Evolutionary conservation across 1,140 invertebrate genomes (phyloP).

Genomic region (Drosophila saltans): DNA sequence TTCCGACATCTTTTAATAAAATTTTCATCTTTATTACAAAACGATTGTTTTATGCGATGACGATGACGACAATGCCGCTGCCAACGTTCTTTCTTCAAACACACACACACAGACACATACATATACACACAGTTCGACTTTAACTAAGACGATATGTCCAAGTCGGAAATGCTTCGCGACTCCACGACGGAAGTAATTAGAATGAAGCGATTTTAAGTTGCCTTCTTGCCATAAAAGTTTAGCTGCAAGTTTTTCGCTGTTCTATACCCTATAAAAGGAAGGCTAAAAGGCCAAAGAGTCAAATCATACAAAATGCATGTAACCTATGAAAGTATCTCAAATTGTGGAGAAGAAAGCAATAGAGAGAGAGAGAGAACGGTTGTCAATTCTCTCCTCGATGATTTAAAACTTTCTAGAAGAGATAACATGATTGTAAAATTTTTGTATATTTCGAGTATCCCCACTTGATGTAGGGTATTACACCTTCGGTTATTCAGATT

Average conservation of each 20-base stretch:
- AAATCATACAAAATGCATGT: background rate
- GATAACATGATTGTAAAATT: too few species aligned
- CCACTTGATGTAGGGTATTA: background rate
- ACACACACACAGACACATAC: background rate
- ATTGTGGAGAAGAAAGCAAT: too few species aligned
- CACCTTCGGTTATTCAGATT: background rate
- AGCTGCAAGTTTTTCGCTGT: conserved; percentile 29
- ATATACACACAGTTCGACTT: conserved; percentile 27
- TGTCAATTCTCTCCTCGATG: too few species aligned
- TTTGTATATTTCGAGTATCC: too few species aligned
- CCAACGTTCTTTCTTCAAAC: conserved; percentile 1
- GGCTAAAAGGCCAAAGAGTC: background rate
- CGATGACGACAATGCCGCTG: conserved; percentile 21
- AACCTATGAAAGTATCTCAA: conserved; percentile 24
- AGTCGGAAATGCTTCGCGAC: conserved; percentile 67
- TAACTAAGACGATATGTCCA: conserved; percentile 62
- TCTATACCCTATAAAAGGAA: background rate
- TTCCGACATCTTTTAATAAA: conserved; percentile 84
- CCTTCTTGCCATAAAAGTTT: conserved; percentile 30
- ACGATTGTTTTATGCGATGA: conserved; percentile 81
- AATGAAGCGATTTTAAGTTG: conserved; percentile 80
- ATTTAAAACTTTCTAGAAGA: too few species aligned
- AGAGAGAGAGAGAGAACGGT: too few species aligned
- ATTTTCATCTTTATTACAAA: conserved; percentile 84
- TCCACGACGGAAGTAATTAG: conserved; percentile 75